A percentile compares a stretch with the other conserved stretches of the same genome.
Conservation (phyloP, 2,797 vertebrate genomes). For the Cygnus olor region DNA sequence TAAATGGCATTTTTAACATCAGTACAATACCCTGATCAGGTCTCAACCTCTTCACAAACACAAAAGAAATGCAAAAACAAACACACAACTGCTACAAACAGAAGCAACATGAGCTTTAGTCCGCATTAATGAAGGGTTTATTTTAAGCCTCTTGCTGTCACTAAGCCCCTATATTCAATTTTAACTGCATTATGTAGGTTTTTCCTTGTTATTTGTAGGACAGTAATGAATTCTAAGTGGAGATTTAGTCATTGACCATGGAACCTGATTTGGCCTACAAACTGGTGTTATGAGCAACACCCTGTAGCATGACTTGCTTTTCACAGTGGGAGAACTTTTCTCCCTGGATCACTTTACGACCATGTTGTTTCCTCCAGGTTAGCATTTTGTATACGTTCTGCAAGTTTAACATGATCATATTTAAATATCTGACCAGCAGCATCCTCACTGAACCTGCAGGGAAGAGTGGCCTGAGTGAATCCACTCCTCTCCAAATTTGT, state of each 20-base stretch:
- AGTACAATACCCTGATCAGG: neutral
- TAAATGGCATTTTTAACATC: neutral
- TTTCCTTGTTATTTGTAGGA: neutral
- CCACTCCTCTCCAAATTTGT: neutral
- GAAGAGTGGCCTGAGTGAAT: neutral
- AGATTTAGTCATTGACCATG: neutral
- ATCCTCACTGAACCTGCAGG: neutral
- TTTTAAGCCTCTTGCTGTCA: neutral
- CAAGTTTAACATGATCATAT: neutral
- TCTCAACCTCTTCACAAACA: neutral
- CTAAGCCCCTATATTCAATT: conserved; percentile 21
- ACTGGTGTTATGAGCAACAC: neutral
- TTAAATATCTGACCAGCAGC: neutral
- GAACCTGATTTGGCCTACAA: neutral
- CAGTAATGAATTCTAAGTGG: conserved; percentile 3
- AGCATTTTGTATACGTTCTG: neutral
- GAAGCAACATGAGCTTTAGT: neutral
- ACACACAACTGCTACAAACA: neutral
- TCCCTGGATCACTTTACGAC: neutral
- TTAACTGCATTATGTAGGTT: neutral
- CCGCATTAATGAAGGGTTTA: neutral
- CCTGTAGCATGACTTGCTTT: neutral
- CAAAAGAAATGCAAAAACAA: neutral
- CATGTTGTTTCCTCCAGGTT: neutral
- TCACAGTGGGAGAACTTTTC: neutral